These are phyloP conservation scores for Caenorhabditis wallacei DNA, from an alignment of 2,888 invertebrate species.

Conservation along the genomic window DNA sequence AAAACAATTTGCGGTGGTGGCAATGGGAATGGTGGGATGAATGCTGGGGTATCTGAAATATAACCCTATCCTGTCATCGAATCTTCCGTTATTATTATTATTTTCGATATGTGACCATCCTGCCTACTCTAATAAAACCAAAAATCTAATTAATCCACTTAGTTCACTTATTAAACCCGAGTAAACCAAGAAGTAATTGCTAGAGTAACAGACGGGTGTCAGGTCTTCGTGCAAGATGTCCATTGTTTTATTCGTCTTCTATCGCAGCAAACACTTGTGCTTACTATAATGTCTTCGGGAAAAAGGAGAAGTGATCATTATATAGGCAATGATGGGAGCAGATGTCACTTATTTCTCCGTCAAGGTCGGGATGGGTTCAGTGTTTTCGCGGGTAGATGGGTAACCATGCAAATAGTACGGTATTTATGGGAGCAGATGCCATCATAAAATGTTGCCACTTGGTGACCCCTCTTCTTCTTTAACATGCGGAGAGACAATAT, in stretches of 20 bases:
- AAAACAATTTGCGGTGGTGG: conserved; percentile 49
- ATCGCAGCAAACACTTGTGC: conserved; percentile 52
- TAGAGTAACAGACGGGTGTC: conserved; percentile 62
- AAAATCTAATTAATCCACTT: conserved; percentile 65
- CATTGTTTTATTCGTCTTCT: conserved; percentile 57
- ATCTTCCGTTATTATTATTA: conserved; percentile 6
- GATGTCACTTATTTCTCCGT: conserved; percentile 44
- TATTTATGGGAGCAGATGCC: conserved; percentile 51
- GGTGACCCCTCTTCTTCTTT: conserved; percentile 24
- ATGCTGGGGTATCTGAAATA: conserved; percentile 40
- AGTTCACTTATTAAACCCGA: conserved; percentile 58
- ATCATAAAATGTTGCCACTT: conserved; percentile 54
- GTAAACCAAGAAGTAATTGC: conserved; percentile 61
- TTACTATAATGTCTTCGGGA: conserved; percentile 46
- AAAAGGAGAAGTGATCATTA: conserved; percentile 48
- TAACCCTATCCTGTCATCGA: conserved; percentile 7
- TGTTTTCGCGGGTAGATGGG: conserved; percentile 34
- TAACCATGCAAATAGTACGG: conserved; percentile 51
- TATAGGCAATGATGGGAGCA: conserved; percentile 61
- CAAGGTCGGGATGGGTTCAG: conserved; percentile 52
- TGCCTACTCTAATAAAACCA: background rate
- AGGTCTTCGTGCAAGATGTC: conserved; percentile 62
- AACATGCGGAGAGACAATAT: conserved; percentile 40
- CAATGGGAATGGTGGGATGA: conserved; percentile 44
- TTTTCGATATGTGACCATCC: conserved; percentile 9